Evolutionary conservation across 92 coral and sea anemone species (phyloP).

Genomic region (Palythoa caribaeorum): DNA sequence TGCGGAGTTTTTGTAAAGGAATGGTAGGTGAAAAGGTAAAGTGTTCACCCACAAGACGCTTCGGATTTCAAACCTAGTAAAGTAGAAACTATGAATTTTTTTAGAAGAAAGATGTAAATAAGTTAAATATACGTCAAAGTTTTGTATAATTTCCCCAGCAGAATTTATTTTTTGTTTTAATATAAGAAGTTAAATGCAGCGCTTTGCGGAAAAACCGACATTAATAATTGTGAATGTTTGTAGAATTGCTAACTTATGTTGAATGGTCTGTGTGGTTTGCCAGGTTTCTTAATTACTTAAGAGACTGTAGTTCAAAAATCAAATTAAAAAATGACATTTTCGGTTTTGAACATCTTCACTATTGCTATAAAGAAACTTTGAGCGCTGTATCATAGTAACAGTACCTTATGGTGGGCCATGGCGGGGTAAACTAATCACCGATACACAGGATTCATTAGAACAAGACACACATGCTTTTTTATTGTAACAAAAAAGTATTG

Average conservation of each 20-base stretch:
- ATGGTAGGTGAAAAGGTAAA: neutral
- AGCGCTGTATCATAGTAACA: neutral
- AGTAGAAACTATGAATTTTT: neutral
- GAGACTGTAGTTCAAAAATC: neutral
- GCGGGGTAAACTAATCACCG: neutral
- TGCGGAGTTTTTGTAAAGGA: neutral
- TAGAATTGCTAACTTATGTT: conserved; percentile 1
- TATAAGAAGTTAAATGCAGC: conserved; percentile 18
- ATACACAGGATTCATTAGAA: neutral
- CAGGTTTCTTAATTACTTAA: conserved; percentile 4
- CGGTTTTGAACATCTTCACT: neutral
- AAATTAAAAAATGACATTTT: neutral
- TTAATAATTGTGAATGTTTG: neutral
- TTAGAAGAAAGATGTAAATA: conserved; percentile 9
- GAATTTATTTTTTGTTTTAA: neutral
- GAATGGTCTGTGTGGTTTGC: neutral
- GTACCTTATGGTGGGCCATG: neutral
- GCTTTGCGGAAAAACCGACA: neutral
- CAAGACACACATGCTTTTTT: too few relatives aligned
- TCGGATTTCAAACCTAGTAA: neutral
- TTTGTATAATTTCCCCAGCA: conserved; percentile 8
- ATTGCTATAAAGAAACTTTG: neutral
- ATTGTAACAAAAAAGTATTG: too few relatives aligned
- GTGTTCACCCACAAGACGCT: neutral
- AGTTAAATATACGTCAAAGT: neutral